These are phyloP conservation scores for Episyrphus balteatus DNA, from an alignment of 1,140 invertebrate species.

Conservation along the genomic window DNA sequence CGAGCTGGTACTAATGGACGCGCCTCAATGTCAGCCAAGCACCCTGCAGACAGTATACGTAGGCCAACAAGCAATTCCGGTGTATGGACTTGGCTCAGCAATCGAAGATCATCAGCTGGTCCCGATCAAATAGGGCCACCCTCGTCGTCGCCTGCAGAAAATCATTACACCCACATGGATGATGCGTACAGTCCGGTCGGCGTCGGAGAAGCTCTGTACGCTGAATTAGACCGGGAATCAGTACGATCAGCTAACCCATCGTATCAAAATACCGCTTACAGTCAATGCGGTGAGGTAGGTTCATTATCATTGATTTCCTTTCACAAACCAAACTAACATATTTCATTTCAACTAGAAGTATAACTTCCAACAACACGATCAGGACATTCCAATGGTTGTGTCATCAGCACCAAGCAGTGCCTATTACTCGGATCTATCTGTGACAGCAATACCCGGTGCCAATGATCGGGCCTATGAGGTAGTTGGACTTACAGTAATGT, in stretches of 20 bases:
- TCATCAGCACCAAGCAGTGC: constrained; percentile 58
- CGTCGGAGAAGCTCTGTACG: constrained; percentile 49
- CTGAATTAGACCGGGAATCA: constrained; percentile 48
- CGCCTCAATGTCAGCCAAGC: constrained; percentile 32
- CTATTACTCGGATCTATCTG: constrained; percentile 56
- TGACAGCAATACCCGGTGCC: constrained; percentile 37
- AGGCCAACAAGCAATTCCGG: constrained; percentile 47
- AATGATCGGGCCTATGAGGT: constrained; percentile 45
- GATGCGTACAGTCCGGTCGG: constrained; percentile 44
- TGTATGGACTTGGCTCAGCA: constrained; percentile 54
- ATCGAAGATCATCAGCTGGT: constrained; percentile 39
- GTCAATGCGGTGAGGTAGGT: constrained; percentile 44
- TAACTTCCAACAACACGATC: constrained; percentile 40
- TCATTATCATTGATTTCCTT: background rate
- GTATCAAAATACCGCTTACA: constrained; percentile 59
- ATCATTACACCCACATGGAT: constrained; percentile 61
- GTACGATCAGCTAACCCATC: constrained; percentile 45
- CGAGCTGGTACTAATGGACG: constrained; percentile 25
- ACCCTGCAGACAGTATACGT: constrained; percentile 36
- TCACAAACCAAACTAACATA: background rate
- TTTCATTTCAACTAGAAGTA: constrained; percentile 22
- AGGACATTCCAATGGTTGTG: constrained; percentile 47
- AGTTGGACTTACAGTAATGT: constrained; percentile 39
- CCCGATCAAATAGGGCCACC: constrained; percentile 38
- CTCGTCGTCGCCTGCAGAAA: constrained; percentile 44